Evolutionary conservation across 2,888 invertebrate genomes (phyloP), one percentile per base, ranked within the genome.

Genomic region (Lysandra bellargus): DNA sequence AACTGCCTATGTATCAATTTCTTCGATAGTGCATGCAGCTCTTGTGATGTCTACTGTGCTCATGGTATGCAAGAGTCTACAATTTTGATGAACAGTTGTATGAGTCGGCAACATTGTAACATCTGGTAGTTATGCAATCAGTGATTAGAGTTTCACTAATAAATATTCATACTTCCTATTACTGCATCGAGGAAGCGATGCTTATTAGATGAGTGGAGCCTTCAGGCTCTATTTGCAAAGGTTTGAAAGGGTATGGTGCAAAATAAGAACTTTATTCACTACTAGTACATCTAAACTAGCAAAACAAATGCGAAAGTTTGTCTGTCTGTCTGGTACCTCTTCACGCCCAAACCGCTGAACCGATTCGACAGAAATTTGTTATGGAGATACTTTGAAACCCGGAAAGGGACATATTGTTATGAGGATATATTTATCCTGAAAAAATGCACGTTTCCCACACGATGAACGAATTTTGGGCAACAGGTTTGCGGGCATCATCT

Each of bases 101-200:
- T 69, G 33, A 69, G 69, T 1, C 17, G 14, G 14, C 33, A 23
- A n/a, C 61, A 78, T 60, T 33, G 30, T 77, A 60, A 33, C 30
- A 78, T 53, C 37, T 69, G 14, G 33, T 37, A 1, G 69, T 69
- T 69, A 37, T 5, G 69, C 33, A 69, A 69, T 69, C 69, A 37
- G 49, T 69, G 37, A 60, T 33, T 57, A 72, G 57, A 79, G 78
- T 79, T 79, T 79, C 78, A 73, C 78, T 60, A 37, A 37, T 79
- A 73, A 79, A 79, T 79, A 79, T 79, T 72, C 78, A 79, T 79
- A 33, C 40, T 73, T 73, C 73, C 40, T 60, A 12, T 79, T 74
- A 69, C 78, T 49, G 44, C 78, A 78, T 49, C 2, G 40, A 30
- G n/a, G 64, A 64, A 44, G 44, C 14, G 61, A 69, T 37, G 14